Evolutionary conservation across 2,113 vertebrate genomes (phyloP).

Genomic region (Mandrillus leucophaeus): DNA sequence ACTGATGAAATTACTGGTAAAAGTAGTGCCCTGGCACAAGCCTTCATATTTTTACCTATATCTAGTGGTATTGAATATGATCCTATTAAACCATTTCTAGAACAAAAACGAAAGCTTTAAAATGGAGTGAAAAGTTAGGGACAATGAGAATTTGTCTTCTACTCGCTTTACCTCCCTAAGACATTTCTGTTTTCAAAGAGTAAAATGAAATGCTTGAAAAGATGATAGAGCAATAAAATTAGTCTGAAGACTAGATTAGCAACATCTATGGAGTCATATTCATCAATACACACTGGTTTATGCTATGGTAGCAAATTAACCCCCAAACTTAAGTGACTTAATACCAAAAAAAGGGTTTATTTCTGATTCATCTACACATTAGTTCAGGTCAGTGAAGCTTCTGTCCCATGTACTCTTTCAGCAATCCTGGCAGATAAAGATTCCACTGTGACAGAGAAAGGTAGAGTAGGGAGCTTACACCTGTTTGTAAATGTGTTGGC

Average conservation of each 20-base stretch:
- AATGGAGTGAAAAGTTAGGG: background rate
- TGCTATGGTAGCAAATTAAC: background rate
- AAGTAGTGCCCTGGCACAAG: background rate
- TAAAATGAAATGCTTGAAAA: conserved; percentile 31
- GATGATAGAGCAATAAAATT: background rate
- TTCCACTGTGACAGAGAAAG: background rate
- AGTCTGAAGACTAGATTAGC: background rate
- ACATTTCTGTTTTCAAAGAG: background rate
- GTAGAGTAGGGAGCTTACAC: background rate
- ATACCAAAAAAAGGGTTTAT: background rate
- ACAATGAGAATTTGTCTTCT: background rate
- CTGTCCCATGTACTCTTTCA: background rate
- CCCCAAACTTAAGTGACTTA: background rate
- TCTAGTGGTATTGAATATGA: background rate
- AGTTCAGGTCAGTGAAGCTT: background rate
- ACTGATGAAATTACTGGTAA: background rate
- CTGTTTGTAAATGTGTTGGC: background rate
- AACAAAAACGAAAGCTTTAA: background rate
- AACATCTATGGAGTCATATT: background rate
- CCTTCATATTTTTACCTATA: background rate
- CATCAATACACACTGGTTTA: background rate
- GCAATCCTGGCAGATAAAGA: background rate
- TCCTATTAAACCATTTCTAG: background rate
- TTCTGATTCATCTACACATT: background rate
- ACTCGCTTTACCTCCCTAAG: background rate